Evolutionary conservation across 1,140 invertebrate species (phyloP), one percentile per base, ranked within the genome.

Genomic region (Schlechtendalia chinensis): DNA sequence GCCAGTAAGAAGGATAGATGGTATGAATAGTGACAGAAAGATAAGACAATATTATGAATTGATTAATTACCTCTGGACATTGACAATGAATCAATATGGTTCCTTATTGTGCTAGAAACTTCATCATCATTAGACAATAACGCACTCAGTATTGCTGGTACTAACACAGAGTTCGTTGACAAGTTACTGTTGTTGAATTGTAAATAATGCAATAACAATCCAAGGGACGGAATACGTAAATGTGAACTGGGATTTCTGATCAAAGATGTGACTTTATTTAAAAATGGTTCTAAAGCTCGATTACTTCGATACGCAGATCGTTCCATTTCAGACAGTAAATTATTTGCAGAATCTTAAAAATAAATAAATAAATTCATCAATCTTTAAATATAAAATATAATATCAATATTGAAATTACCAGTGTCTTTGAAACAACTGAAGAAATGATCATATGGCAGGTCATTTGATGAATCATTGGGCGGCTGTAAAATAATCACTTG

Each of bases 51-150:
- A 47, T 32, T 50, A 45, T 74, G 61, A 29, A 58, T 58, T 56
- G 16, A 22, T 67, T 56, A n/a, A 22, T 67, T 82, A 74, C 54
- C 58, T 63, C 39, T 80, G 5, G 56, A 79, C 75, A 79, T 79
- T 16, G 67, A 79, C 45, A 63, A 81, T 77, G 72, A 81, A 54
- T 79, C 56, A 32, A 81, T 81, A 47, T 56, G 53, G n/a, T 81
- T 81, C 1, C 50, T 59, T 56, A 77, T 79, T 27, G 75, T 79
- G 16, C 22, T 79, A 47, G 75, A 79, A 45, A 79, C 58, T 61
- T 79, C 75, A 29, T 79, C 56, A 63, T 79, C 75, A 50, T 79
- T 39, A 47, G 75, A 79, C 14, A 79, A 45, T 11, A 79, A n/a
- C 8, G 75, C 58, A 63, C 39, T 79, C 14, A 79, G 10, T 47